Conservation (phyloP, 2,113 vertebrate species). For the Danio rerio region DNA sequence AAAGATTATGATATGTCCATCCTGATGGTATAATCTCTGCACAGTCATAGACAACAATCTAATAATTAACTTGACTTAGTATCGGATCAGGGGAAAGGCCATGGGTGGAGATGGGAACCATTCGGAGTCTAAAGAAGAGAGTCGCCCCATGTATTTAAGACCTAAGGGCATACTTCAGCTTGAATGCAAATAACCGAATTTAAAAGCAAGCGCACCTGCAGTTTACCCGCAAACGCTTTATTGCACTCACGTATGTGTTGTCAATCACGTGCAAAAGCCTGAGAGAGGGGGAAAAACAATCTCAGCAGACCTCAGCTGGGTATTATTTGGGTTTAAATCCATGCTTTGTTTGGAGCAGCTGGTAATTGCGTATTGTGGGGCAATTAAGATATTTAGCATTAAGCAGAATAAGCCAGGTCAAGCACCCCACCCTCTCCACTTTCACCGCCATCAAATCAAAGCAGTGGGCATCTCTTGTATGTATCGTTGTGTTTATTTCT, state of each 20-base stretch:
- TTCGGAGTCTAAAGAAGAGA: background rate
- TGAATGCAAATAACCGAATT: background rate
- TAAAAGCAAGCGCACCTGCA: background rate
- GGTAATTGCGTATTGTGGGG: constrained; percentile 62
- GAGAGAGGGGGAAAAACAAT: background rate
- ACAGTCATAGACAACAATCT: background rate
- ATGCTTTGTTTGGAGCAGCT: constrained; percentile 62
- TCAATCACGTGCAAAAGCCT: constrained; percentile 39
- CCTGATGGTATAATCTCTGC: constrained; percentile 19
- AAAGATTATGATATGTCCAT: constrained; percentile 48
- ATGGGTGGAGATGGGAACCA: background rate
- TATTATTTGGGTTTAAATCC: constrained; percentile 57
- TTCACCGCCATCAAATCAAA: constrained; percentile 51
- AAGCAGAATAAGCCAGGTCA: constrained; percentile 58
- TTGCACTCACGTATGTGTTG: constrained; percentile 28
- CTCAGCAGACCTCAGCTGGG: constrained; percentile 34
- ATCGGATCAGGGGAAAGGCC: constrained; percentile 6
- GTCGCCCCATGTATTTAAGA: background rate
- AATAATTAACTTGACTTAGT: constrained; percentile 37
- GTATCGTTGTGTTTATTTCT: constrained; percentile 79
- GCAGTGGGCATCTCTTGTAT: constrained; percentile 61
- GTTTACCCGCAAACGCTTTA: background rate
- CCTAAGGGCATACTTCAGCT: background rate
- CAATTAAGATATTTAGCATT: constrained; percentile 63
- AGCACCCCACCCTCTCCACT: constrained; percentile 30